Base-by-base conservation (phyloP, 1,140 invertebrate species). In the Drosophila persimilis region DNA sequence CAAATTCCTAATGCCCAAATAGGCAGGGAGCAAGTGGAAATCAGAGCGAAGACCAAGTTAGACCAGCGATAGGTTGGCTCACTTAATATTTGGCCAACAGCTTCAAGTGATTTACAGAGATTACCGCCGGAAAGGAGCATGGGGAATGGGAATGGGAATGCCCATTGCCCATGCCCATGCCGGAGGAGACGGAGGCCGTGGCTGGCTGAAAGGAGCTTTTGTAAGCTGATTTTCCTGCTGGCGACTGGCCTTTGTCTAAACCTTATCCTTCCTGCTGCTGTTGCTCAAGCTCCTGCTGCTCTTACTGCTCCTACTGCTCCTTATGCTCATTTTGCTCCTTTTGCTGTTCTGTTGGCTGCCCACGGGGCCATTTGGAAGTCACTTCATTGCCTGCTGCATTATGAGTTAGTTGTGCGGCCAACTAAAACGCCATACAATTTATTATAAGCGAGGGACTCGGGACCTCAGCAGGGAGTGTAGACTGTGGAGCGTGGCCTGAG, bases 361-460 rank as follows among this genome's bases (percentile, higher is more conserved):
- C 48, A 39, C 41, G 55, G 50, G 74, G 74, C 74, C 74, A 71
- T 77, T 65, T 63, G 53, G 66, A 55, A 59, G 73, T 62, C 66
- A 76, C 65, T 64, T 63, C 58, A 44, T 59, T 75, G 55, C 61
- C 48, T 29, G 55, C 35, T 86, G 77, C 73, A 70, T 74, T 79
- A 78, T 84, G 72, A 80, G 77, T 62, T 44, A 80, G 77, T 65
- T 47, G 56, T 53, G 61, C 54, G 55, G 41, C 45, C 75, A 73
- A 59, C 67, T 62, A 80, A 72, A 73, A 77, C 58, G 61, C 51
- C 62, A 62, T 64, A 78, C 79, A 81, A 83, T 81, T 83, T 70
- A 78, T 71, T 70, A 69, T 77, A 57, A 59, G 55, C 54, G 63
- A 44, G 55, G 54, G 31, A 64, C 52, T 41, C 15, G 29, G 44